A percentile compares a stretch with the other conserved stretches of the same genome.
phyloP scores from a whole-genome alignment of 2,113 vertebrate genomes.

The Myrmecophaga tridactyla region DNA sequence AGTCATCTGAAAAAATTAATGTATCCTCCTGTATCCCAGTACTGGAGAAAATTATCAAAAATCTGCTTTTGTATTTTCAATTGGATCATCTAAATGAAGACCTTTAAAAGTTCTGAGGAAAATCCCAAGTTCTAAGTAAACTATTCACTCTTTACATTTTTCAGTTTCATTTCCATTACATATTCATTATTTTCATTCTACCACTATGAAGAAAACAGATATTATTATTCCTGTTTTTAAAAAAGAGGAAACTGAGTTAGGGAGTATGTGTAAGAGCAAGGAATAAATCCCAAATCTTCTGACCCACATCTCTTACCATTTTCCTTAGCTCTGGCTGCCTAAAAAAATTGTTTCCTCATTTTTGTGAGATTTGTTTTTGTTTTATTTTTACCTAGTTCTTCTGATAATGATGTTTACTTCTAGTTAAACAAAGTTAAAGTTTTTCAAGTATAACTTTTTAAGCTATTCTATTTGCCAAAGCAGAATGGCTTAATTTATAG shows the following conservation, averaged over 20 bases:
- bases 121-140: not conserved
- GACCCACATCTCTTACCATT: not conserved
- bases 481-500: not conserved
- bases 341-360: not conserved
- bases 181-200: not conserved
- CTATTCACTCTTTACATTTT: not conserved
- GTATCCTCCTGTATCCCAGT: not conserved
- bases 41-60: not conserved
- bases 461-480: not conserved
- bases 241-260: not conserved
- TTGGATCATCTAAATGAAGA: not conserved
- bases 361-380: not conserved
- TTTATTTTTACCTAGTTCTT: not conserved
- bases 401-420: not conserved
- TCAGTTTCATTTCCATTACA: not conserved
- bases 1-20: not conserved
- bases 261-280: not conserved
- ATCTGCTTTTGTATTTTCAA: not conserved
- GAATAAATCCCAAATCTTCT: not conserved
- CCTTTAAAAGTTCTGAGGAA: not conserved
- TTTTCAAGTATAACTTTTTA: constrained; percentile 20
- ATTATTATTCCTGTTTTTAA: not conserved
- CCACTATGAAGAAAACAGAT: not conserved
- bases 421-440: not conserved
- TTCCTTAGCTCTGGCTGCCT: not conserved